Conservation (phyloP, 2,797 vertebrate genomes). For the Geotrypetes seraphini region DNA sequence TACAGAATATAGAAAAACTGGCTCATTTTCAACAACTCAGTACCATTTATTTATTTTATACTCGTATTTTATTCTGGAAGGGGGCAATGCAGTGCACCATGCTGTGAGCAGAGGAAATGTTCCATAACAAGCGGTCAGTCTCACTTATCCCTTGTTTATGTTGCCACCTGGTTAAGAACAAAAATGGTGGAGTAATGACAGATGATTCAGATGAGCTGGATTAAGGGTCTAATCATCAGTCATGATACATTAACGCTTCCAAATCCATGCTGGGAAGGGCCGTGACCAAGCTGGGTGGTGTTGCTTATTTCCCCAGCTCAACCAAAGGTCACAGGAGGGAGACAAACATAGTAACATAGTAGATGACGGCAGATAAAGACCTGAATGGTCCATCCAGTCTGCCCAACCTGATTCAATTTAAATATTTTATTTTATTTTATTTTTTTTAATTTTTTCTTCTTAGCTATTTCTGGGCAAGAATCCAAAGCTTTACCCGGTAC, state of each 20-base stretch:
- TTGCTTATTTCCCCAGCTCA: not conserved
- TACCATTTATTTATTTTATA: conserved; percentile 11
- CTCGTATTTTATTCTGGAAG: too few relatives aligned
- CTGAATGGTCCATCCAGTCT: too few relatives aligned
- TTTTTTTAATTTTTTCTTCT: too few relatives aligned
- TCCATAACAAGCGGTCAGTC: conserved; percentile 56
- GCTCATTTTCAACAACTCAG: too few relatives aligned
- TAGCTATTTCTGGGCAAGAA: too few relatives aligned
- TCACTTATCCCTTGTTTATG: conserved; percentile 59
- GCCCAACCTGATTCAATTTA: too few relatives aligned
- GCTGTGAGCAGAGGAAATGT: conserved; percentile 55
- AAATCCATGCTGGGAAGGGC: not conserved
- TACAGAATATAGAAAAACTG: too few relatives aligned
- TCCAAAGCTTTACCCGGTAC: too few relatives aligned
- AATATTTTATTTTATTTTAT: too few relatives aligned
- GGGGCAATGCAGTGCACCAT: conserved; percentile 21
- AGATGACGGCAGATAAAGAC: too few relatives aligned
- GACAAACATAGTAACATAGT: too few relatives aligned
- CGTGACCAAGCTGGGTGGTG: not conserved
- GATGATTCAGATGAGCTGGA: conserved; percentile 10
- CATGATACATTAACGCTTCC: not conserved
- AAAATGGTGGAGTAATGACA: conserved; percentile 39
- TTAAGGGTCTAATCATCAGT: conserved; percentile 3
- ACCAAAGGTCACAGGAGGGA: fast-evolving
- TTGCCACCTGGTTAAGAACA: conserved; percentile 64